phyloP scores from a whole-genome alignment of 2,888 invertebrate genomes.

The Halictus ligatus region DNA sequence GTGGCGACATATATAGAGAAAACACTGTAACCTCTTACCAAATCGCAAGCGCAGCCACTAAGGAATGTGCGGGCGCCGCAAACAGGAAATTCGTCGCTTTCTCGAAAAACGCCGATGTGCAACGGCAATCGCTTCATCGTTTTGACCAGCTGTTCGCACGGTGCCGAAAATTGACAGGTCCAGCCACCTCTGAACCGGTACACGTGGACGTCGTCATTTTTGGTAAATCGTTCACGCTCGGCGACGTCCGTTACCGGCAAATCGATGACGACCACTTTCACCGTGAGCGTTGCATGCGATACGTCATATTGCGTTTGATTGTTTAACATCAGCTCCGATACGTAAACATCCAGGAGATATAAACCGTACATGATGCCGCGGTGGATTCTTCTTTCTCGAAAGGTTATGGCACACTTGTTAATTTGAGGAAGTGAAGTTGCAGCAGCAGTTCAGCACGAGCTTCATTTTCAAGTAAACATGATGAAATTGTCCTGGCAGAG shows the following conservation, averaged over 20 bases:
- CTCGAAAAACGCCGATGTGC: conserved; percentile 64
- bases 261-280: conserved; percentile 59
- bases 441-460: neutral
- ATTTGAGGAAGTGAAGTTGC: conserved; percentile 45
- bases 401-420: conserved; percentile 43
- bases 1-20: too few species aligned
- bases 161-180: conserved; percentile 59
- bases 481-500: neutral
- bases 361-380: conserved; percentile 52
- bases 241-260: conserved; percentile 54
- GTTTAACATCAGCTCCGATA: conserved; percentile 53
- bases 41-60: conserved; percentile 68
- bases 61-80: conserved; percentile 60
- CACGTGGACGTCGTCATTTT: conserved; percentile 31
- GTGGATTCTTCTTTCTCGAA: neutral
- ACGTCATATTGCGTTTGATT: conserved; percentile 58
- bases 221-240: conserved; percentile 22
- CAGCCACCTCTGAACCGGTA: conserved; percentile 61
- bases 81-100: conserved; percentile 65
- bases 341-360: conserved; percentile 60
- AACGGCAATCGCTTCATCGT: conserved; percentile 57
- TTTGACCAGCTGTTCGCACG: conserved; percentile 45
- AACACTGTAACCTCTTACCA: conserved; percentile 54
- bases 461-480: neutral
- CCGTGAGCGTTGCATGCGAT: conserved; percentile 35